A percentile compares a stretch with the other conserved stretches of the same genome.
Evolutionary conservation across 2,888 invertebrate genomes (phyloP).

Genomic region (Andrena flavipes): DNA sequence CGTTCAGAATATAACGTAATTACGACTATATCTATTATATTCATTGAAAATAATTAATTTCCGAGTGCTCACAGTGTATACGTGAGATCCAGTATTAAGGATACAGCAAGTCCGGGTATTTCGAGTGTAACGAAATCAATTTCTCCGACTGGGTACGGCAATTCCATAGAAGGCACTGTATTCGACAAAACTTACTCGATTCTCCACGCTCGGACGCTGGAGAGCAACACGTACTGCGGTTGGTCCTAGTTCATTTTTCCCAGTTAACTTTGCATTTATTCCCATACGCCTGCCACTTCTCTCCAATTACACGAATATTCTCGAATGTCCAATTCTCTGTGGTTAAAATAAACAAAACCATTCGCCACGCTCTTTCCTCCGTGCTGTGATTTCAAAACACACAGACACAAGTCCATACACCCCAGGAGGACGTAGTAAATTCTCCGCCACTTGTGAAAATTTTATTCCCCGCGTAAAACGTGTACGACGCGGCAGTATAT

Average conservation of each 20-base stretch:
- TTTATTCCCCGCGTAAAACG: neutral
- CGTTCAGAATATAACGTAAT: too few relatives aligned
- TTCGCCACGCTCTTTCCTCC: neutral
- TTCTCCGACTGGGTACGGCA: neutral
- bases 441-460: neutral
- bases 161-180: neutral
- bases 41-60: too few relatives aligned
- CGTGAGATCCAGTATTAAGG: too few relatives aligned
- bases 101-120: too few relatives aligned
- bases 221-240: conserved; percentile 13
- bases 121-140: conserved; percentile 4
- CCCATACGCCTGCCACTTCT: neutral
- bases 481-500: neutral
- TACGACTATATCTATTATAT: too few relatives aligned
- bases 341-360: conserved; percentile 29
- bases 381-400: neutral
- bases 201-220: neutral
- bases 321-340: conserved; percentile 8
- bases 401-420: too few relatives aligned
- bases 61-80: too few relatives aligned
- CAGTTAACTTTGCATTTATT: conserved; percentile 17
- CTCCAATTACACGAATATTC: conserved; percentile 26
- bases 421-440: neutral
- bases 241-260: conserved; percentile 19
- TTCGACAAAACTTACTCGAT: conserved; percentile 38